phyloP scores from a whole-genome alignment of 2,113 vertebrate genomes.

The Gulo gulo region DNA sequence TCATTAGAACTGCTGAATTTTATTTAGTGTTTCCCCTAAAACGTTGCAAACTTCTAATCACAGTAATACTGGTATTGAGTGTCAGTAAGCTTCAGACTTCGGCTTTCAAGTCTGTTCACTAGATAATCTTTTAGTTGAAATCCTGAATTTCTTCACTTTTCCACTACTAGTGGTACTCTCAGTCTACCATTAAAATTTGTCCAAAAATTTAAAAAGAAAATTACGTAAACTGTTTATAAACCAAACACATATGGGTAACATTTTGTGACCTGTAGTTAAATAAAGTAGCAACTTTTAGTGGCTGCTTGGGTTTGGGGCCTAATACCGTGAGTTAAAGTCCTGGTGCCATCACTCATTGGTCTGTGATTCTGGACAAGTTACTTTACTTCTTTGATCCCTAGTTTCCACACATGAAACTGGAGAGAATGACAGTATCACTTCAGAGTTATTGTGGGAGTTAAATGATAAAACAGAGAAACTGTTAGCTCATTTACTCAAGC shows the following conservation, averaged over 20 bases:
- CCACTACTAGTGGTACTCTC: not conserved
- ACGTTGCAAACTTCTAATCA: not conserved
- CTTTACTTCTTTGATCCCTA: not conserved
- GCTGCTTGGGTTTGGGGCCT: not conserved
- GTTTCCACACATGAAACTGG: not conserved
- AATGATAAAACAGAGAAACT: slow-evolving; percentile 6
- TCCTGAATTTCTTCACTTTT: slow-evolving; percentile 30
- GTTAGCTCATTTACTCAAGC: slow-evolving; percentile 69
- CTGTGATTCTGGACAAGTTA: not conserved
- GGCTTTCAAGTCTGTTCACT: not conserved
- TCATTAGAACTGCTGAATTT: not conserved
- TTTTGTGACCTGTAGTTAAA: slow-evolving; percentile 65
- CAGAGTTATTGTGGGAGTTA: not conserved
- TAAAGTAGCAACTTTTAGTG: slow-evolving; percentile 61
- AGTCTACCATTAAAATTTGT: slow-evolving; percentile 41
- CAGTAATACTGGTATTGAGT: not conserved
- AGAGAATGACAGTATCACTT: not conserved
- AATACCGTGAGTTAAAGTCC: not conserved
- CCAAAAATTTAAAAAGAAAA: slow-evolving; percentile 53
- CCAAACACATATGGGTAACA: slow-evolving; percentile 50
- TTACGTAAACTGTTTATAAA: slow-evolving; percentile 30
- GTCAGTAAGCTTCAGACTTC: not conserved
- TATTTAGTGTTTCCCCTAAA: not conserved
- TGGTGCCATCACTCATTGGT: not conserved
- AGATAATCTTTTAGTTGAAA: not conserved